Conservation (phyloP, 2,888 invertebrate species). For the Dicranocentrus wangi region DNA sequence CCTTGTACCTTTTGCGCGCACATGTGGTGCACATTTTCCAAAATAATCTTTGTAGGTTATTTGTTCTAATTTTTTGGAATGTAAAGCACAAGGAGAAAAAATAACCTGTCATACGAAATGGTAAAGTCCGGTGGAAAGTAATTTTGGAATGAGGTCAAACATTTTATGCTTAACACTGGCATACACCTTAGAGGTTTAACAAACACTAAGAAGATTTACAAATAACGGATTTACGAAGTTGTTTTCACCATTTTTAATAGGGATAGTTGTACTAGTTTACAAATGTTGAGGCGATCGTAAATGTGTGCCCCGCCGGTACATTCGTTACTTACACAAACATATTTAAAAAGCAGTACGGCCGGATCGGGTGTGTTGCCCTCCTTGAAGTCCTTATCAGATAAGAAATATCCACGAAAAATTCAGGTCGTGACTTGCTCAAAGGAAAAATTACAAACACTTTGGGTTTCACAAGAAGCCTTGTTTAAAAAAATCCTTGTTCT, state of each 20-base stretch:
- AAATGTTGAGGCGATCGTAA: neutral
- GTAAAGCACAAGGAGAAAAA: conserved; percentile 10
- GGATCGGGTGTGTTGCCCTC: neutral
- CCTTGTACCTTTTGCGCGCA: neutral
- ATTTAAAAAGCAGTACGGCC: neutral
- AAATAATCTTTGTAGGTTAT: conserved; percentile 51
- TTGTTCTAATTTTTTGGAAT: conserved; percentile 36
- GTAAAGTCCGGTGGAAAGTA: neutral
- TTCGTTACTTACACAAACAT: neutral
- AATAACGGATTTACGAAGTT: neutral
- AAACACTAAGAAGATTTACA: neutral
- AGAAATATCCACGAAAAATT: neutral
- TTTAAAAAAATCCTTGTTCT: too few species aligned
- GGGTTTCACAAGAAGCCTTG: too few species aligned
- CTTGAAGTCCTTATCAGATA: neutral
- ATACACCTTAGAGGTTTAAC: neutral
- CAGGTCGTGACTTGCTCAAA: conserved; percentile 25
- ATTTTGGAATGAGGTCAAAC: conserved; percentile 19
- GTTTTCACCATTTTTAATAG: neutral
- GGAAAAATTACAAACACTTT: neutral
- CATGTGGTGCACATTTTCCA: neutral
- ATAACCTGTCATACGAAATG: conserved; percentile 24
- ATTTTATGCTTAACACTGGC: neutral
- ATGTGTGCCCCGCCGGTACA: neutral
- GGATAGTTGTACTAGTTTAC: neutral